Evolutionary conservation across 2,797 vertebrate species (phyloP), one percentile per base, ranked within the genome.

Genomic region (Adelosebastes latens): DNA sequence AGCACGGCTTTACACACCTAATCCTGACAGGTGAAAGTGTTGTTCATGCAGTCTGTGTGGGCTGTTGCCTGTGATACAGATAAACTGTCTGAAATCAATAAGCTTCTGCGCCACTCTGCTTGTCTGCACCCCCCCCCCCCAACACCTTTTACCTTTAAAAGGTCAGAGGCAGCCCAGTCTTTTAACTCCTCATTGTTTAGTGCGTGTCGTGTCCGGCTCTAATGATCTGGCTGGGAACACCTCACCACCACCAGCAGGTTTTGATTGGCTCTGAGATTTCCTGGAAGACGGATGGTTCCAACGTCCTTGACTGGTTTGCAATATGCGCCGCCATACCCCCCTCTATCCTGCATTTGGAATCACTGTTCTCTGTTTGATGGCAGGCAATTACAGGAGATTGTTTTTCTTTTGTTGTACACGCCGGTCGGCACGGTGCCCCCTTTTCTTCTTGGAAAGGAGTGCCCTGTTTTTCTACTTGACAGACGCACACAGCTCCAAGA

Each of bases 31-130:
- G 82, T 83, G 78, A 88, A 87, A 77, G 72, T 81, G 85, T 84
- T 86, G 85, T 78, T 76, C 49, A 34, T 62, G 67, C 32, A 75
- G 62, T 67, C 72, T 75, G 81, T 76, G 80, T 72, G 79, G 39
- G 73, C 73, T 75, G 69, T 32, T 20, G 80, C 77, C 73, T 85
- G 87, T 84, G 84, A 91, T 90, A 81, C 66, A 64, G 86, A 93
- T 91, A 89, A 93, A 91, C 90, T 82, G 85, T 72, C 76, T 79
- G 36, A 77, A 89, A 94, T 95, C 92, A 87, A 93, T 94, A 89
- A 32, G 52, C 63, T 59, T 64, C 62, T 63, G 72, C 53, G 9
- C 63, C 76, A 25, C 75, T 80, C 66, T 32, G 52, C 55, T 69
- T 4, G n/a, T 72, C 61, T 8, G 31, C 55, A 24, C 31, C 31